These are phyloP conservation scores for Proisotoma minuta DNA, from an alignment of 2,888 invertebrate genomes.

Conservation along the genomic window DNA sequence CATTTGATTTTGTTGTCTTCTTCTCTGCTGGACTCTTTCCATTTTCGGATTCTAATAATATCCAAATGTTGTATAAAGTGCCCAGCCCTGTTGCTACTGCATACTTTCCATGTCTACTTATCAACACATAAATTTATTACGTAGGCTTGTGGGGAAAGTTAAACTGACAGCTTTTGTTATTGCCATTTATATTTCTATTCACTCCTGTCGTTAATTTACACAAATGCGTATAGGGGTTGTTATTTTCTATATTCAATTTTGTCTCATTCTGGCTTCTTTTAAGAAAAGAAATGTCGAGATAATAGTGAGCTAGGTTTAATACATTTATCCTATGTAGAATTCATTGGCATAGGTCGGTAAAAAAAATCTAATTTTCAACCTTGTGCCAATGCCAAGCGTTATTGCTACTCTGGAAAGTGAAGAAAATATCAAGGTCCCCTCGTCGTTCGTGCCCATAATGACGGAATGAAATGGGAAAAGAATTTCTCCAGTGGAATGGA, in stretches of 20 bases:
- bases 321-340: too few relatives aligned
- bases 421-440: too few relatives aligned
- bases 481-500: not conserved
- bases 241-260: not conserved
- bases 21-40: not conserved
- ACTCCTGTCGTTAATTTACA: conserved; percentile 9
- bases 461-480: conserved; percentile 2
- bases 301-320: not conserved
- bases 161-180: not conserved
- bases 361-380: conserved; percentile 10
- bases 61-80: not conserved
- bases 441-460: not conserved
- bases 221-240: conserved; percentile 1
- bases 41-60: not conserved
- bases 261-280: not conserved
- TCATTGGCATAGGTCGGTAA: conserved; percentile 11
- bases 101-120: too few relatives aligned
- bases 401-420: too few relatives aligned
- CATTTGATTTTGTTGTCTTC: conserved; percentile 2
- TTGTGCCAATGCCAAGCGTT: conserved; percentile 4
- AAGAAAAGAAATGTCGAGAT: too few relatives aligned
- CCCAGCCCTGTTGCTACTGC: not conserved
- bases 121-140: not conserved
- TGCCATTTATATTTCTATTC: conserved; percentile 8
- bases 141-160: not conserved